Evolutionary conservation across 2,797 vertebrate species (phyloP).

Genomic region (Syndactyla subalaris): DNA sequence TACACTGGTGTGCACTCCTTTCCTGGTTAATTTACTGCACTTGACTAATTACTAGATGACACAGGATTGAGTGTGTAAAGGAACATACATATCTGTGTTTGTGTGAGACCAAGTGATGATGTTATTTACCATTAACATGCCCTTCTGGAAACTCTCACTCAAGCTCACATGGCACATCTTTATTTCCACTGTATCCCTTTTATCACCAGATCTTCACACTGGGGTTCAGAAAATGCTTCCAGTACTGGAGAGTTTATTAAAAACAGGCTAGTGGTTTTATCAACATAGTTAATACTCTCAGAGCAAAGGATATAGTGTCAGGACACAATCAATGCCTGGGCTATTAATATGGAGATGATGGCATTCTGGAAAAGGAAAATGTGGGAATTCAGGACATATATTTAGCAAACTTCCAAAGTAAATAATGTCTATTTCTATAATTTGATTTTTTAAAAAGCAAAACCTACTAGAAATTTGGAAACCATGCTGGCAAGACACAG

Average conservation of each 20-base stretch:
- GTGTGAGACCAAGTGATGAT: background rate
- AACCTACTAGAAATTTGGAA: background rate
- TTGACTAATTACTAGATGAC: background rate
- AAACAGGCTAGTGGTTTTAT: slow-evolving; percentile 22
- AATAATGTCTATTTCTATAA: background rate
- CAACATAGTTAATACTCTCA: slow-evolving; percentile 45
- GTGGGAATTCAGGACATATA: background rate
- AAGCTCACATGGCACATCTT: background rate
- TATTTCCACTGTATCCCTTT: background rate
- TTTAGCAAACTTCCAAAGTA: slow-evolving; percentile 23
- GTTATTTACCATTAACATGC: background rate
- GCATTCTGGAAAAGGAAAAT: slow-evolving; percentile 16
- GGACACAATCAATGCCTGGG: slow-evolving; percentile 14
- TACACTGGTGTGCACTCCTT: background rate
- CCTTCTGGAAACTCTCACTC: slow-evolving; percentile 36
- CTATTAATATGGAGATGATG: background rate
- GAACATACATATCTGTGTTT: background rate
- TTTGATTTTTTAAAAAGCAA: background rate
- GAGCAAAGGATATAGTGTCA: slow-evolving; percentile 43
- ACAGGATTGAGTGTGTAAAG: background rate
- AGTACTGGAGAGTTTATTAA: slow-evolving; percentile 39
- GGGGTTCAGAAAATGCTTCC: slow-evolving; percentile 44
- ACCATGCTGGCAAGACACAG: background rate
- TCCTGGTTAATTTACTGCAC: background rate
- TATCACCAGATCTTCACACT: background rate